Evolutionary conservation across 2,797 vertebrate genomes (phyloP), one percentile per base, ranked within the genome.

Genomic region (Peromyscus melanophrys): DNA sequence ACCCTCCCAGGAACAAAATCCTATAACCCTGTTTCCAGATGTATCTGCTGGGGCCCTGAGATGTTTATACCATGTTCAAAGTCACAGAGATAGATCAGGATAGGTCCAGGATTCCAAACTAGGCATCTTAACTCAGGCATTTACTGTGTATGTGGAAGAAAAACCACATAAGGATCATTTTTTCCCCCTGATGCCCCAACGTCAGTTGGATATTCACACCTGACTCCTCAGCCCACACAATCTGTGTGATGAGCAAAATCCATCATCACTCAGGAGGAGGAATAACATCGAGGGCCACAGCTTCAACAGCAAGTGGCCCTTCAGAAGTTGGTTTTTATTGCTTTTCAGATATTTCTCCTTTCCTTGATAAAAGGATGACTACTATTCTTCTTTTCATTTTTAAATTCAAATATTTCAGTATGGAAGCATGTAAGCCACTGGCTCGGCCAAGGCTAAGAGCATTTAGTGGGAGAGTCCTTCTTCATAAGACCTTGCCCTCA

Each of bases 361-460:
- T 93, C 34, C 86, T 67, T 46, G 8, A 61, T 49, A 93, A 71
- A 86, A 75, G 27, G 29, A 49, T 76, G 13, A 80, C 89, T 37
- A 81, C 37, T 75, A 80, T 61, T 92, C 85, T 85, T 29, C 31
- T 27, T 17, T 63, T 40, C 73, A 83, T 86, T 90, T 94, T 94
- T 19, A 82, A 83, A 23, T 77, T 29, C n/a, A 87, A 87, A 59
- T 61, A 81, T 29, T 73, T 92, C 40, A 84, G 34, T 40, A 69
- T 29, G 55, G 77, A 93, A 94, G 55, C 40, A 57, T 23, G 37
- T 80, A 63, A 78, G 55, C 65, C 31, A 34, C 9, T n/a, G 34
- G 69, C 43, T 96, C 37, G 13, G 65, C 25, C 61, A 49, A 78
- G 10, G 49, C 49, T 43, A 92, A 86, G 65, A 29, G 59, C 21